phyloP scores from a whole-genome alignment of 30 jellyfish, hydroid and myxozoan species.

The Aurelia coerulea region DNA sequence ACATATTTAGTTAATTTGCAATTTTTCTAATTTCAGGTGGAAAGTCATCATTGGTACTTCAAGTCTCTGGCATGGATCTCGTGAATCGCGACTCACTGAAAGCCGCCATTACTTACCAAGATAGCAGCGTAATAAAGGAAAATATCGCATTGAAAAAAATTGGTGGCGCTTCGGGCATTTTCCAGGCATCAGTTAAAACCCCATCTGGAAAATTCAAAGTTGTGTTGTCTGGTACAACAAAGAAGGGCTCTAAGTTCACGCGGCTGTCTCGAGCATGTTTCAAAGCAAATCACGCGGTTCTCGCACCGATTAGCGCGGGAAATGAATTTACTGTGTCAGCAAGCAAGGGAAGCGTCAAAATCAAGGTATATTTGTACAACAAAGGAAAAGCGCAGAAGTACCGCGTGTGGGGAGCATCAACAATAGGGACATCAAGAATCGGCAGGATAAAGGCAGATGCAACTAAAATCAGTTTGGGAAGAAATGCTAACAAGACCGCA shows the following conservation, averaged over 20 bases:
- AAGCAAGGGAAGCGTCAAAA: slow-evolving; percentile 11
- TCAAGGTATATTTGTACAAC: slow-evolving; percentile 37
- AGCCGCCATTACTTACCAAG: slow-evolving; percentile 1
- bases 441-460: slow-evolving; percentile 1
- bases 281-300: slow-evolving; percentile 15
- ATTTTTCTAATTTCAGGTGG: neutral
- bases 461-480: neutral
- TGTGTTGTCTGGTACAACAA: slow-evolving; percentile 30
- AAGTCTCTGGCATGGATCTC: slow-evolving; percentile 24
- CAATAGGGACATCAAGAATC: neutral
- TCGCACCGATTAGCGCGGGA: slow-evolving; percentile 50
- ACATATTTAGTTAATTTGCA: too few species aligned
- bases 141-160: slow-evolving; percentile 1
- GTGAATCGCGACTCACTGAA: neutral
- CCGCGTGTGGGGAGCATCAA: neutral
- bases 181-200: slow-evolving; percentile 15
- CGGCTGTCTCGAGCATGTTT: slow-evolving; percentile 33
- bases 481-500: slow-evolving; percentile 1
- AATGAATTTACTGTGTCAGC: slow-evolving; percentile 51
- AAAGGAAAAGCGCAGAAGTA: slow-evolving; percentile 12
- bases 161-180: slow-evolving; percentile 43
- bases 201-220: slow-evolving; percentile 31
- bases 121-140: neutral
- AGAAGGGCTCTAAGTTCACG: slow-evolving; percentile 6
- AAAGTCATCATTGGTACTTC: slow-evolving; percentile 24